Conservation (phyloP, 2,797 vertebrate species). For the Clarias laeviceps region DNA sequence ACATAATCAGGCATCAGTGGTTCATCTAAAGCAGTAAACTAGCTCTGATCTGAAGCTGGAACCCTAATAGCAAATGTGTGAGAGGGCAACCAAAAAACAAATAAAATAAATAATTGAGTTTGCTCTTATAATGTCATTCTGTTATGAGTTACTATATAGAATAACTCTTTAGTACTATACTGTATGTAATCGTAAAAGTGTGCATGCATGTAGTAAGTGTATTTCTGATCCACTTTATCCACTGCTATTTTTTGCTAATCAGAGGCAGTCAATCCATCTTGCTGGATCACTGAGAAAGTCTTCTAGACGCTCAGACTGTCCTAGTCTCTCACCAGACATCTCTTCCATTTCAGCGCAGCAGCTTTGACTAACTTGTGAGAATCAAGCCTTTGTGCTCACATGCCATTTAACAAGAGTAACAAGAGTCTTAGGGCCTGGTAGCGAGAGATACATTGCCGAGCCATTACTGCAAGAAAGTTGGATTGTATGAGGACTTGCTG, state of each 20-base stretch:
- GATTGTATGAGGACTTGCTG: constrained; percentile 64
- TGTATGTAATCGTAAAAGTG: no score
- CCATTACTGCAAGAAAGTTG: constrained; percentile 70
- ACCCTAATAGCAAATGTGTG: not conserved
- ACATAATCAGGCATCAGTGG: not conserved
- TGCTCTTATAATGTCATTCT: not conserved
- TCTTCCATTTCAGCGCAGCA: constrained; percentile 69
- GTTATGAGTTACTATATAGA: not conserved
- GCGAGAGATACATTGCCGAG: constrained; percentile 69
- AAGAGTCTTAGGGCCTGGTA: constrained; percentile 76
- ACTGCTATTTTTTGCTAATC: not conserved
- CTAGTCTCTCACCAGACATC: constrained; percentile 59
- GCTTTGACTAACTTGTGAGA: constrained; percentile 82
- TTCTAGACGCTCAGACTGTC: constrained; percentile 55
- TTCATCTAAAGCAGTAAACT: constrained; percentile 2
- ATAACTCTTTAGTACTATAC: no score
- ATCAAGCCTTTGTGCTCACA: constrained; percentile 78
- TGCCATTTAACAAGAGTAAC: constrained; percentile 75
- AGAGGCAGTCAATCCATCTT: not conserved
- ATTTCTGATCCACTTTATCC: not conserved
- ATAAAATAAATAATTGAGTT: not conserved
- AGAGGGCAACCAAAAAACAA: not conserved
- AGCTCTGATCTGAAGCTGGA: not conserved
- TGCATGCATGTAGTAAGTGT: not conserved
- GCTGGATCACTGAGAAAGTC: constrained; percentile 28